phyloP scores from a whole-genome alignment of 92 coral and sea anemone genomes.

The Bergia sp. region DNA sequence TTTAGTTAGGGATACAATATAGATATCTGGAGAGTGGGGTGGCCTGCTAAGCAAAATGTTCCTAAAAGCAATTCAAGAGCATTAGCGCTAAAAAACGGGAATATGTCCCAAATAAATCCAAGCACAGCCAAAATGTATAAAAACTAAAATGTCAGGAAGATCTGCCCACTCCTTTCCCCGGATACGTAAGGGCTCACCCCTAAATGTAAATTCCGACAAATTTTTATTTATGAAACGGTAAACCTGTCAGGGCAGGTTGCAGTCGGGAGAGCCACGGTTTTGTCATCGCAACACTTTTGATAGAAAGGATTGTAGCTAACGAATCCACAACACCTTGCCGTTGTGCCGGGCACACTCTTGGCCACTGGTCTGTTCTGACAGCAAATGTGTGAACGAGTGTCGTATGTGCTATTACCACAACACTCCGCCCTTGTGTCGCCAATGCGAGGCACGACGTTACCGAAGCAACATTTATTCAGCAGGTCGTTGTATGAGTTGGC shows the following conservation, averaged over 20 bases:
- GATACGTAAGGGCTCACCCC: too few relatives aligned
- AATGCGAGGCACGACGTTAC: conserved; percentile 2
- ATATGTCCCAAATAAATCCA: too few relatives aligned
- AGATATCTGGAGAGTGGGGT: too few relatives aligned
- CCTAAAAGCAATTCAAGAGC: too few relatives aligned
- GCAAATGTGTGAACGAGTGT: conserved; percentile 35
- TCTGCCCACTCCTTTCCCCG: too few relatives aligned
- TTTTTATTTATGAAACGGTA: background rate
- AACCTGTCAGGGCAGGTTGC: background rate
- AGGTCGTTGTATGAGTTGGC: conserved; percentile 12
- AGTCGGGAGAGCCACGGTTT: background rate
- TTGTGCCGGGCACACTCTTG: background rate
- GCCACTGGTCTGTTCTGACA: conserved; percentile 20
- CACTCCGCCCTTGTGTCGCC: conserved; percentile 35
- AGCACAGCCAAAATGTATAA: too few relatives aligned
- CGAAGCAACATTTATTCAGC: conserved; percentile 34
- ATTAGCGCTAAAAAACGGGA: too few relatives aligned
- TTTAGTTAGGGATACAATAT: too few relatives aligned
- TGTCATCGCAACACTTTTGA: conserved; percentile 43
- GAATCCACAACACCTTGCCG: conserved; percentile 32
- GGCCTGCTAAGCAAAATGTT: too few relatives aligned
- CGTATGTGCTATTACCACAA: conserved; percentile 4
- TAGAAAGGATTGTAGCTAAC: conserved; percentile 8
- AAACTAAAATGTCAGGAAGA: too few relatives aligned
- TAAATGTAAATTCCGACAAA: background rate